These are phyloP conservation scores for Hylyphantes graminicola DNA, from an alignment of 1,140 invertebrate genomes.

Conservation along the genomic window DNA sequence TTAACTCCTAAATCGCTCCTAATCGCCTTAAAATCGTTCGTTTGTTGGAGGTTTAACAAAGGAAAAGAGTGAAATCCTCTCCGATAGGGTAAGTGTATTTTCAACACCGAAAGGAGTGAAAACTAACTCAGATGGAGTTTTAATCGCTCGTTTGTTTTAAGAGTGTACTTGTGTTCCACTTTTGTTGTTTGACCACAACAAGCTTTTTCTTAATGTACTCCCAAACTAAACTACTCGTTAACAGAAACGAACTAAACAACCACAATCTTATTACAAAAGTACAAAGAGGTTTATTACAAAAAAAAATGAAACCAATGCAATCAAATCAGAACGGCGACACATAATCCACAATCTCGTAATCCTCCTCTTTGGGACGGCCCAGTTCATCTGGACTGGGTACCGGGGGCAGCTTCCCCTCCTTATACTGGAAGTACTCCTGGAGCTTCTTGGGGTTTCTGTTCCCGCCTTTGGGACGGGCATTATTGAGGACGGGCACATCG, in stretches of 20 bases:
- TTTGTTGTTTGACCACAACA: too few relatives aligned
- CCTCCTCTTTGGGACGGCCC: constrained; percentile 49
- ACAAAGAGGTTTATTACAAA: neutral
- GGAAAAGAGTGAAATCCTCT: too few relatives aligned
- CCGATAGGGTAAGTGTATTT: too few relatives aligned
- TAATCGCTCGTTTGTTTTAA: too few relatives aligned
- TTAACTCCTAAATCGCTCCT: too few relatives aligned
- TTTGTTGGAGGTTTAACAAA: too few relatives aligned
- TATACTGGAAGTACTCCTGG: constrained; percentile 49
- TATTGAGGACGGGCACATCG: constrained; percentile 43
- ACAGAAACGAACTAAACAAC: too few relatives aligned
- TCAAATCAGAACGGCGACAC: constrained; percentile 24
- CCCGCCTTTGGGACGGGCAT: constrained; percentile 42
- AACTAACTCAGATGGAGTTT: too few relatives aligned
- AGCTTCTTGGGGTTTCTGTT: constrained; percentile 45
- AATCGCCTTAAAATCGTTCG: too few relatives aligned
- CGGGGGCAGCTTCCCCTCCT: constrained; percentile 10
- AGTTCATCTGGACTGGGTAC: constrained; percentile 38
- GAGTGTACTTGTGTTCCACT: too few relatives aligned
- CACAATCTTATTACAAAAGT: neutral
- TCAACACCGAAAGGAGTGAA: too few relatives aligned
- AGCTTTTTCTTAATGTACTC: neutral
- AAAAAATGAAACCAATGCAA: neutral
- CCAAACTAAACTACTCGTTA: too few relatives aligned
- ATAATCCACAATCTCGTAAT: constrained; percentile 55